Evolutionary conservation across 2,113 vertebrate genomes (phyloP), one percentile per base, ranked within the genome.

Genomic region (Tragulus kanchil): DNA sequence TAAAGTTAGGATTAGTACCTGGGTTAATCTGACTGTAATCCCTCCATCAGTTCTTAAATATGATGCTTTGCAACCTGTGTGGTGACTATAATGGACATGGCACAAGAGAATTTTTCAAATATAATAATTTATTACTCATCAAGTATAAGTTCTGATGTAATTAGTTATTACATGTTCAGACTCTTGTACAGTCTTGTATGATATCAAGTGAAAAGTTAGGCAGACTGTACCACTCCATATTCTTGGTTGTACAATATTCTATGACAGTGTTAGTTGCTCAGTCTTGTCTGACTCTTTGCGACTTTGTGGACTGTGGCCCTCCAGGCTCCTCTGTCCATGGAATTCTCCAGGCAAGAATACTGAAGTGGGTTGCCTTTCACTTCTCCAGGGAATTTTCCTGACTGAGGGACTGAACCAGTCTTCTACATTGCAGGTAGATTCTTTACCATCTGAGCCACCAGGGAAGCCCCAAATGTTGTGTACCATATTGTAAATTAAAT

Each of bases 151-250:
- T 62, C 54, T 82, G 26, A 71, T 48, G 7, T 7, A 56, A 45
- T 71, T 78, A 93, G 42, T 85, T 85, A 59, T 86, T 48, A 65
- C 25, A 78, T 71, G 25, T 65, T 90, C 5, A 83, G 75, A 13
- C 6, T 85, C 36, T 89, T 94, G 9, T 59, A 88, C 58, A 92
- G 94, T 89, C 65, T 36, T 84, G 31, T 71, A 26, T 89, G 45
- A 14, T 67, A 58, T 28, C 3, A 3, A 81, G 17, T 92, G 69
- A 78, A 52, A 21, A 67, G 5, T 82, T 71, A 92, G 5, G 13
- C 16, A 64, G 23, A 90, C 52, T 85, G 75, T 58, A 79, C 61
- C 10, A 69, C n/a, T 81, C 45, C 26, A 75, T 52, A 64, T 50
- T 94, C 67, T 90, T 28, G 54, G 77, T 54, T n/a, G 50, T 79